A percentile compares a stretch with the other conserved stretches of the same genome.
Evolutionary conservation across 2,113 vertebrate species (phyloP).

Genomic region (Nematolebias whitei): DNA sequence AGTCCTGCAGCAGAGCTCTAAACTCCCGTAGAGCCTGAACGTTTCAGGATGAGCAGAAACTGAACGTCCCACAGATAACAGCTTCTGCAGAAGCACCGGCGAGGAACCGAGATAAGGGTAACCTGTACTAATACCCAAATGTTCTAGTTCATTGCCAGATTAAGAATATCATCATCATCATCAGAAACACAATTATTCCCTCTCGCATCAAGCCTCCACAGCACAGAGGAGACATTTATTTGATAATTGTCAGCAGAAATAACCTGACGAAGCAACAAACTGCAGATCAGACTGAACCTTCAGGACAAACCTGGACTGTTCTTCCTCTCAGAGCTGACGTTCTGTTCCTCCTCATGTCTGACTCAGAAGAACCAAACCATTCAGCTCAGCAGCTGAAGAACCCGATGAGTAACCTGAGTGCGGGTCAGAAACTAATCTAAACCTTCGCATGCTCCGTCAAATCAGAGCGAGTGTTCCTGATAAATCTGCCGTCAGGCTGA

Average conservation of each 20-base stretch:
- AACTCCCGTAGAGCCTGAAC: not conserved
- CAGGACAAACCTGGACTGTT: not conserved
- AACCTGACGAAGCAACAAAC: not conserved
- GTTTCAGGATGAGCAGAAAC: not conserved
- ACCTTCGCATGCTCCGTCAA: no score
- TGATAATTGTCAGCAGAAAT: not conserved
- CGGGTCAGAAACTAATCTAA: not conserved
- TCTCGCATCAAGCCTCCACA: no score
- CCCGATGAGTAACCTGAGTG: not conserved
- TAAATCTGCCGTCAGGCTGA: not conserved
- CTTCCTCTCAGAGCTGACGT: not conserved
- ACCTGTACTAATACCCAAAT: no score
- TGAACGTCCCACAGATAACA: not conserved
- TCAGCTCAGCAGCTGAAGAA: not conserved
- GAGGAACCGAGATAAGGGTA: not conserved
- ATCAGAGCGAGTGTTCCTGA: not conserved
- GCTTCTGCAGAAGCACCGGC: not conserved
- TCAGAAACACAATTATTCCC: no score
- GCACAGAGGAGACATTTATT: no score
- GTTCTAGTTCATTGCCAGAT: no score
- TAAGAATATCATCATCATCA: no score
- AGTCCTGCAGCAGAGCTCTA: not conserved
- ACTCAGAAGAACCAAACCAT: not conserved
- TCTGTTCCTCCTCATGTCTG: not conserved
- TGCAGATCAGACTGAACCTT: slow-evolving; percentile 1